phyloP scores from a whole-genome alignment of 2,888 invertebrate genomes.

The Cheilosia grossa region DNA sequence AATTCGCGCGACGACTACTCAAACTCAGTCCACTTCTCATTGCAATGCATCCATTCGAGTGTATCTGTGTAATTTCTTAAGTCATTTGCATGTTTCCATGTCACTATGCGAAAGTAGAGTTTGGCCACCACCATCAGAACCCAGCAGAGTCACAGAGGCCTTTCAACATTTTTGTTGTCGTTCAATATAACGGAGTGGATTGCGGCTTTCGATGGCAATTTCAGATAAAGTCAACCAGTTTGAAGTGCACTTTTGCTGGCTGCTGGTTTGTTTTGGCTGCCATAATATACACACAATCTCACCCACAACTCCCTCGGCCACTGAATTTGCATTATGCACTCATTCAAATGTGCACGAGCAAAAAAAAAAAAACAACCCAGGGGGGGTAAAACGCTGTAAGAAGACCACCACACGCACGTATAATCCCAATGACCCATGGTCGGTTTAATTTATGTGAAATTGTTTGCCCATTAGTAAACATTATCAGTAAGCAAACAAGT shows the following conservation, averaged over 20 bases:
- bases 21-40: slow-evolving; percentile 43
- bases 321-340: slow-evolving; percentile 73
- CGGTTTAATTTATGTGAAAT: slow-evolving; percentile 77
- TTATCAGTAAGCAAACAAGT: slow-evolving; percentile 76
- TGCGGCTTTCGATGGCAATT: slow-evolving; percentile 73
- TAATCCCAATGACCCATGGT: slow-evolving; percentile 64
- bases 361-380: slow-evolving; percentile 10
- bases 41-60: slow-evolving; percentile 58
- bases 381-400: slow-evolving; percentile 26
- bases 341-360: slow-evolving; percentile 49
- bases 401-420: slow-evolving; percentile 55
- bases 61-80: slow-evolving; percentile 68
- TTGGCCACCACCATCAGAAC: slow-evolving; percentile 44
- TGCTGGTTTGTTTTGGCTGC: slow-evolving; percentile 14
- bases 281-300: slow-evolving; percentile 52
- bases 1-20: slow-evolving; percentile 52
- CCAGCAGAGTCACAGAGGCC: slow-evolving; percentile 40
- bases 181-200: slow-evolving; percentile 66
- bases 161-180: slow-evolving; percentile 50
- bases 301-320: slow-evolving; percentile 58
- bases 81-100: slow-evolving; percentile 74
- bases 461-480: slow-evolving; percentile 77
- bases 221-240: slow-evolving; percentile 74
- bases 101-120: slow-evolving; percentile 72
- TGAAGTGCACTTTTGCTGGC: slow-evolving; percentile 72